Conservation (phyloP, 23 tunicate species). For the Ciona savignyi region DNA sequence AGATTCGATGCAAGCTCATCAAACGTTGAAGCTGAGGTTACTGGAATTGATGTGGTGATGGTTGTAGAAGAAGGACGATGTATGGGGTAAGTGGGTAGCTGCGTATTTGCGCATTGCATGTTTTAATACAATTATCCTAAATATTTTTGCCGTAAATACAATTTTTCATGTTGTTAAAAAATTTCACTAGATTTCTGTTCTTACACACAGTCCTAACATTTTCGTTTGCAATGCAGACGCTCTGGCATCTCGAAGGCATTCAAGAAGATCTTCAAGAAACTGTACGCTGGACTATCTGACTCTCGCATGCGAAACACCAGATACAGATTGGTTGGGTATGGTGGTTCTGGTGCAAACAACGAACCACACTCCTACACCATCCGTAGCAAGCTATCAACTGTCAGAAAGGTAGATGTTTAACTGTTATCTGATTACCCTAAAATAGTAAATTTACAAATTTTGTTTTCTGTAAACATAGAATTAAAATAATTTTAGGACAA, state of each 20-base stretch:
- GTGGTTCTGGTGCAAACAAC: conserved; percentile 53
- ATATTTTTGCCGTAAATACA: neutral
- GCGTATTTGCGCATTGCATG: neutral
- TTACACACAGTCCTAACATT: no score
- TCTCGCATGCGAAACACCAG: conserved; percentile 6
- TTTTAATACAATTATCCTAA: no score
- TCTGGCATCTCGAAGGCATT: conserved; percentile 11
- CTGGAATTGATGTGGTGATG: conserved; percentile 55
- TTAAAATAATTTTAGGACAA: no score
- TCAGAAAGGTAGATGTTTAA: conserved; percentile 19
- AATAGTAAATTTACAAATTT: neutral
- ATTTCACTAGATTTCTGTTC: no score
- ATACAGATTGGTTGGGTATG: conserved; percentile 75
- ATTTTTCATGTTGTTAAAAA: neutral
- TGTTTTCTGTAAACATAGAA: neutral
- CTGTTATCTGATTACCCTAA: neutral
- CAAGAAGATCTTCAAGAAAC: conserved; percentile 39
- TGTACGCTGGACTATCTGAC: neutral
- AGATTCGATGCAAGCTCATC: conserved; percentile 8
- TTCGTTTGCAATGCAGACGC: no score
- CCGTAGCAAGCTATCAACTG: conserved; percentile 18
- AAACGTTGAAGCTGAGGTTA: conserved; percentile 4
- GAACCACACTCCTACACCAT: conserved; percentile 62
- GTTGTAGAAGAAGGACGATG: conserved; percentile 74
- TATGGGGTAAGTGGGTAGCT: conserved; percentile 25